These are phyloP conservation scores for Lordiphosa andalusiaca DNA, from an alignment of 2,888 invertebrate genomes.

Conservation along the genomic window DNA sequence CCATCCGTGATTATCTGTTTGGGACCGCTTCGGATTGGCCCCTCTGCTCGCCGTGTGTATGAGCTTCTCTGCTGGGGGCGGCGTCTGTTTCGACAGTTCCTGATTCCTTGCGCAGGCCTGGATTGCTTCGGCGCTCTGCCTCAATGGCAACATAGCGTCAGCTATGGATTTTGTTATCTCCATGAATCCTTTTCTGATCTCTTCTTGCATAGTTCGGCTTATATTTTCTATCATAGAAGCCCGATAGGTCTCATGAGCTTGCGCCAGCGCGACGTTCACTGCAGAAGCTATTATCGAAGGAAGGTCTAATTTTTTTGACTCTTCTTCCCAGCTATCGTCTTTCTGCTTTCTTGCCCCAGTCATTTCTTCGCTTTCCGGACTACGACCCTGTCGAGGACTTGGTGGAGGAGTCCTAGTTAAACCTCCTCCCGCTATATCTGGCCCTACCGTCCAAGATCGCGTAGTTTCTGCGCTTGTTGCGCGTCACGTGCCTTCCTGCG, in stretches of 20 bases:
- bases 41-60: too few species aligned
- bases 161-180: not conserved
- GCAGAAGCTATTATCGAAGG: not conserved
- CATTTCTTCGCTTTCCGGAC: not conserved
- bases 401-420: too few species aligned
- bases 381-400: too few species aligned
- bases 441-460: too few species aligned
- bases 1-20: too few species aligned
- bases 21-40: too few species aligned
- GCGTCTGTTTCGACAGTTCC: too few species aligned
- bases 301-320: fast-evolving
- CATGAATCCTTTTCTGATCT: not conserved
- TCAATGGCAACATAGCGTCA: not conserved
- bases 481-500: too few species aligned
- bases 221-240: not conserved
- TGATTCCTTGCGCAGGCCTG: not conserved
- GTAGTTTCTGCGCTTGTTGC: too few species aligned
- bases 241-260: not conserved
- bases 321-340: not conserved
- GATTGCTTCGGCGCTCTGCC: not conserved
- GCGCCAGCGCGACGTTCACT: not conserved
- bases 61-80: too few species aligned
- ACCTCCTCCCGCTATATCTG: too few species aligned
- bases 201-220: not conserved
- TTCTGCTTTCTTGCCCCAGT: not conserved